A percentile compares a stretch with the other conserved stretches of the same genome.
Conservation (phyloP, 2,797 vertebrate species). For the Momotus momota region DNA sequence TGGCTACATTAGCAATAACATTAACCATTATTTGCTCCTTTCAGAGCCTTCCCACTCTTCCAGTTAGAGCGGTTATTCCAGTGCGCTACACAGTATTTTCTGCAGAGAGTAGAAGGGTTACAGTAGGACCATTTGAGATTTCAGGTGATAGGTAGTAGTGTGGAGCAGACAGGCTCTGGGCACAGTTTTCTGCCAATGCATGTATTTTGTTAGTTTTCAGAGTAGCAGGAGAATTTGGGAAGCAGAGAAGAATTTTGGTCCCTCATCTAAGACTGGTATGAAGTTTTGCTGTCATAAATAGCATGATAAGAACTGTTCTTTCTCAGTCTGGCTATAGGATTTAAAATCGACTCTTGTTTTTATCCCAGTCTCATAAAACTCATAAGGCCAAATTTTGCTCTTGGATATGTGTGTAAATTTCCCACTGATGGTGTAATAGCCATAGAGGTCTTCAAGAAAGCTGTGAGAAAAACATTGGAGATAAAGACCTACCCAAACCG, state of each 20-base stretch:
- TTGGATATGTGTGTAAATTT: background rate
- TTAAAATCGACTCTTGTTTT: background rate
- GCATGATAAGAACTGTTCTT: background rate
- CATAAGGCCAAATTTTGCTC: background rate
- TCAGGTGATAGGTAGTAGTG: background rate
- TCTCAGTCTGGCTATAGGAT: background rate
- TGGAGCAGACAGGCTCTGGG: background rate
- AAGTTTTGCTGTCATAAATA: background rate
- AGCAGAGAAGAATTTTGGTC: background rate
- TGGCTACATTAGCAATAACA: background rate
- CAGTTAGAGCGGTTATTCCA: background rate
- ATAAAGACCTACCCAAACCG: background rate
- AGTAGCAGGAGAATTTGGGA: background rate
- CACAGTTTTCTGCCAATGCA: background rate
- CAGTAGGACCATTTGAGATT: background rate
- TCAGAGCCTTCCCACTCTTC: background rate
- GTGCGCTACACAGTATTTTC: background rate
- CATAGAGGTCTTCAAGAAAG: background rate
- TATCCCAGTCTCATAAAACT: background rate
- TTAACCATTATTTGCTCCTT: background rate
- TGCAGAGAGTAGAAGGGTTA: background rate
- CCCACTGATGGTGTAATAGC: background rate
- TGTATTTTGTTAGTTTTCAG: background rate
- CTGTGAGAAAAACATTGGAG: background rate
- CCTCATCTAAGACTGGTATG: background rate